Base-by-base conservation (phyloP, 2,113 vertebrate genomes). In the Ameiurus melas region DNA sequence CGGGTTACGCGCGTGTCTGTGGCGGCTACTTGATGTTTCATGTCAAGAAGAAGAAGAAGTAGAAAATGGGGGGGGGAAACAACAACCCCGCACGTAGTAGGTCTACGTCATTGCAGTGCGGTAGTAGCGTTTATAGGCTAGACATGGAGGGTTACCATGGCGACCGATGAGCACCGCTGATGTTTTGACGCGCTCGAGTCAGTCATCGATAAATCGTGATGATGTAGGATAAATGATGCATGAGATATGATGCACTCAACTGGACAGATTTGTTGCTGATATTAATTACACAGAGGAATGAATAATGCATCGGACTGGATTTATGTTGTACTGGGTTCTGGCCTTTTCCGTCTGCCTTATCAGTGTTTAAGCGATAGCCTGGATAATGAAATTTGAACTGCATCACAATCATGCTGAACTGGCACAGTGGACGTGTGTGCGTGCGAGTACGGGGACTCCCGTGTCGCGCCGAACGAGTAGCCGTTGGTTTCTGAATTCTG, bases 401-500 rank as follows among this genome's bases (percentile, higher is more conserved):
- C 27, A 68, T 84, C n/a, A 51, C 53, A 70, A 53, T 36, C 27
- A 22, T 25, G 36, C 71, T 75, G 71, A 43, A 22, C 5, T 53
- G 43, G 22, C 36, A 75, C 30, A 33, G 68, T 36, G 66, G 79
- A 60, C n/a, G 79, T 39, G 53, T 51, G 55, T 83, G 43, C 36
- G 36, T 77, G 17, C 5, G 33, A 71, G 27, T 16, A n/a, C 55
- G 51, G 75, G 55, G 73, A 36, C 36, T 36, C 36, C n/a, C n/a
- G n/a, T n/a, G 36, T 36, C 36, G 36, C 36, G 36, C 36, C 36
- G 36, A 36, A 36, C 36, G 36, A 78, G 57, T n/a, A 79, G 10
- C 73, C 75, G 27, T 66, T 66, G 75, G 53, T 86, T 53, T 86
- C 58, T 60, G 39, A 81, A 36, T 81, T 81, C 83, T 71, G 83